phyloP scores from a whole-genome alignment of 2,113 vertebrate species.

The Beaufortia kweichowensis region DNA sequence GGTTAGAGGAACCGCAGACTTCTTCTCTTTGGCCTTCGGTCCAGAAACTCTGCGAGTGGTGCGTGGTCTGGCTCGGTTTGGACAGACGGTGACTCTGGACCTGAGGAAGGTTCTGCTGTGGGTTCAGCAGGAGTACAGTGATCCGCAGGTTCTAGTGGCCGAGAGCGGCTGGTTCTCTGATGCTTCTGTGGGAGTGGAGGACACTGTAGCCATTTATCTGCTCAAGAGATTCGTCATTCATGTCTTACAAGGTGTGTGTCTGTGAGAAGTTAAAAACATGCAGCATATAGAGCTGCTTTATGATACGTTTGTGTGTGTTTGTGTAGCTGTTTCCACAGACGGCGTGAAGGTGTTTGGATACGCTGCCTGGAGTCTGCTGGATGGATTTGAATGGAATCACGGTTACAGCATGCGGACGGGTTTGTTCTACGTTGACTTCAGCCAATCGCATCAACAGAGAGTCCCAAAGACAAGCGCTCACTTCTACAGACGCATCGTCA shows the following conservation, averaged over 20 bases:
- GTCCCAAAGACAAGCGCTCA: constrained; percentile 86
- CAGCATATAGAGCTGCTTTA: too few relatives aligned
- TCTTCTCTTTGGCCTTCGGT: constrained; percentile 95
- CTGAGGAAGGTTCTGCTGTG: constrained; percentile 84
- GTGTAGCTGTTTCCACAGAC: constrained; percentile 84
- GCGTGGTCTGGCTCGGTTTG: constrained; percentile 70
- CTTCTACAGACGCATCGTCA: constrained; percentile 84
- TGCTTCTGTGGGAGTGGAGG: constrained; percentile 81
- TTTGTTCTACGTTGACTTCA: constrained; percentile 89
- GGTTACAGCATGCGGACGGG: constrained; percentile 82
- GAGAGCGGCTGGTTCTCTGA: constrained; percentile 95
- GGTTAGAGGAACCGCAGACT: constrained; percentile 86
- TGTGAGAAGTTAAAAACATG: too few relatives aligned
- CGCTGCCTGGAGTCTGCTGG: constrained; percentile 89
- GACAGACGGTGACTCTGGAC: constrained; percentile 80
- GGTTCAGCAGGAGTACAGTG: constrained; percentile 88
- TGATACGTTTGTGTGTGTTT: background rate
- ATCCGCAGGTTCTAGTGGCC: constrained; percentile 81
- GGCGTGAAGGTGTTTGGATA: constrained; percentile 86
- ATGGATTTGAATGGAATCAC: constrained; percentile 94
- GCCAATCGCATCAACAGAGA: constrained; percentile 74
- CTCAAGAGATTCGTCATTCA: constrained; percentile 94
- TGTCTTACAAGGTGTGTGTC: constrained; percentile 84
- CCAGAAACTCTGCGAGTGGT: constrained; percentile 85
- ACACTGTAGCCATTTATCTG: constrained; percentile 86